Percentiles rank a stretch among this genome's conserved stretches.
Conservation (phyloP, 2,113 vertebrate genomes). For the Capricornis sumatraensis region DNA sequence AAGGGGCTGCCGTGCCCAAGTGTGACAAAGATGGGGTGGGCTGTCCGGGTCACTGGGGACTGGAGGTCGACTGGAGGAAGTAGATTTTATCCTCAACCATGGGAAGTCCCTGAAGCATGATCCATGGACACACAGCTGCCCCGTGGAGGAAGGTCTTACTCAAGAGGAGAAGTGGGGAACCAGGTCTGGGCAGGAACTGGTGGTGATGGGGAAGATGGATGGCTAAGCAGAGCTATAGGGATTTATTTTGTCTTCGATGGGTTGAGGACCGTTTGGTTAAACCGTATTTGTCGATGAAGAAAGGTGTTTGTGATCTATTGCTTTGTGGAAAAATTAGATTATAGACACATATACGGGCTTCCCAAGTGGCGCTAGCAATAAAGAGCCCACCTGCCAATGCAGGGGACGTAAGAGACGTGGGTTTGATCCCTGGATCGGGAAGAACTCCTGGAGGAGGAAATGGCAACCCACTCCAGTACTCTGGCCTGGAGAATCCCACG, state of each 20-base stretch:
- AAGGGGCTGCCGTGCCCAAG: background rate
- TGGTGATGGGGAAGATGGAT: background rate
- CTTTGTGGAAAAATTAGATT: background rate
- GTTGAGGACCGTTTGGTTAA: background rate
- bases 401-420: background rate
- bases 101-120: fast-evolving
- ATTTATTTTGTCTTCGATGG: fast-evolving
- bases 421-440: background rate
- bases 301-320: background rate
- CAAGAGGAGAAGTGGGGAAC: background rate
- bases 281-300: fast-evolving
- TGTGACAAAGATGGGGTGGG: background rate
- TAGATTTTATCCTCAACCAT: background rate
- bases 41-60: fast-evolving
- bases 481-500: background rate
- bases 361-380: background rate
- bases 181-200: background rate
- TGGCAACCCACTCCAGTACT: background rate
- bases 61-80: background rate
- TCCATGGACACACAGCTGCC: fast-evolving
- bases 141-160: background rate
- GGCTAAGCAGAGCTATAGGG: background rate
- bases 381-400: background rate
- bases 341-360: background rate
- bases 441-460: background rate